Base-by-base conservation (phyloP, 1,140 invertebrate species). In the Drosophila mojavensis region DNA sequence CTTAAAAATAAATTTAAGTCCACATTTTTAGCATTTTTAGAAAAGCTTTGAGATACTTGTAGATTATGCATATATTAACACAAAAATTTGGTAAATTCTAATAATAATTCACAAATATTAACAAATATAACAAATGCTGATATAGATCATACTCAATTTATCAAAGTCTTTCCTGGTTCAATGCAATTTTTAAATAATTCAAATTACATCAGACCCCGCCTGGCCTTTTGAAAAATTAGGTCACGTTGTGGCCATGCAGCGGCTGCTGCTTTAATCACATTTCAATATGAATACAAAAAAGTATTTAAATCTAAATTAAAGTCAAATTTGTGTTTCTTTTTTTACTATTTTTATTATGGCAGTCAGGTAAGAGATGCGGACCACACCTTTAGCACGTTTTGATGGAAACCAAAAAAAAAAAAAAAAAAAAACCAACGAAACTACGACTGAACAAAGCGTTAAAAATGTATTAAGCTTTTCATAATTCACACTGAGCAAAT, bases 391-490 rank as follows among this genome's bases (percentile, higher is more conserved):
- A n/a, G 53, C 33, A 73, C 50, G 64, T 61, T 73, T 24, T 13
- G 33, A 17, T 28, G 53, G 24, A 48, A 67, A 10, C 30, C 11
- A 36, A 59, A 33, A 56, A 20, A 60, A 0, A 26, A 54, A 30
- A 48, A 10, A 36, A 6, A 39, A 47, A 56, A 9, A 28, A 33
- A 33, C 48, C 48, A 36, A 54, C 4, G 10, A 55, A 53, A 51
- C 54, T 60, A 53, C 58, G 47, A 66, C 65, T 66, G 51, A 72
- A 72, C 78, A 80, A 75, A 70, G 61, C 58, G 43, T 26, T 54
- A 53, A 59, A 79, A 76, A 47, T 75, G 81, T 73, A 62, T 75
- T 75, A 70, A 75, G 63, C 59, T 75, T 63, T 82, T 82, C 65
- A 70, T 71, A 71, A 62, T 66, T 72, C 68, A 79, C 39, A 70